phyloP scores from a whole-genome alignment of 2,113 vertebrate species.

The Elephantulus edwardii region DNA sequence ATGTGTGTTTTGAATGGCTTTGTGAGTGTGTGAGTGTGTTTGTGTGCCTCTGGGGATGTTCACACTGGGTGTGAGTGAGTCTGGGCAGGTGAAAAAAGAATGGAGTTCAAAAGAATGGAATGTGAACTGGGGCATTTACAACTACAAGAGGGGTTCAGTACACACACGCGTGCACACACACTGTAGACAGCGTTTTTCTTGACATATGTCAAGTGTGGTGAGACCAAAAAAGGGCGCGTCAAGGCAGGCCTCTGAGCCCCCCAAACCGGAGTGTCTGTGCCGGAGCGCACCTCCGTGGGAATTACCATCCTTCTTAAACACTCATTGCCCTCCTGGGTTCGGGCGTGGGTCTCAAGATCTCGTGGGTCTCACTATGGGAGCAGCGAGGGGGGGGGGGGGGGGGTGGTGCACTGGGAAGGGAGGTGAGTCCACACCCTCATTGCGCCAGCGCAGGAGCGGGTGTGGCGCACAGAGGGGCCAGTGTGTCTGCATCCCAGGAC shows the following conservation, averaged over 20 bases:
- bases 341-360: not conserved
- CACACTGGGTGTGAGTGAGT: not conserved
- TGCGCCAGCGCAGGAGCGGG: slow-evolving; percentile 1
- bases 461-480: slow-evolving; percentile 34
- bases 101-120: not conserved
- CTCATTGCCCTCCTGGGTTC: not conserved
- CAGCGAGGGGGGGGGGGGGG: not conserved
- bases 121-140: not conserved
- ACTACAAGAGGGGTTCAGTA: not conserved
- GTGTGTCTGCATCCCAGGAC: not conserved
- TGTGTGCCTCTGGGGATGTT: not conserved
- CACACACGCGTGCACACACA: not conserved
- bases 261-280: not conserved
- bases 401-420: slow-evolving; percentile 39
- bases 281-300: not conserved
- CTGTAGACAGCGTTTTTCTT: not conserved
- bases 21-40: too few relatives aligned
- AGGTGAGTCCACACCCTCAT: slow-evolving; percentile 48
- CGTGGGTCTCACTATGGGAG: not conserved
- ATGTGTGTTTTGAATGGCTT: not conserved
- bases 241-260: not conserved
- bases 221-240: not conserved
- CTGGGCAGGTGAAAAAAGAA: not conserved
- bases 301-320: not conserved
- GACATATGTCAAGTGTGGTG: not conserved